Evolutionary conservation across 2,113 vertebrate species (phyloP).

Genomic region (Siphamia tubifer): DNA sequence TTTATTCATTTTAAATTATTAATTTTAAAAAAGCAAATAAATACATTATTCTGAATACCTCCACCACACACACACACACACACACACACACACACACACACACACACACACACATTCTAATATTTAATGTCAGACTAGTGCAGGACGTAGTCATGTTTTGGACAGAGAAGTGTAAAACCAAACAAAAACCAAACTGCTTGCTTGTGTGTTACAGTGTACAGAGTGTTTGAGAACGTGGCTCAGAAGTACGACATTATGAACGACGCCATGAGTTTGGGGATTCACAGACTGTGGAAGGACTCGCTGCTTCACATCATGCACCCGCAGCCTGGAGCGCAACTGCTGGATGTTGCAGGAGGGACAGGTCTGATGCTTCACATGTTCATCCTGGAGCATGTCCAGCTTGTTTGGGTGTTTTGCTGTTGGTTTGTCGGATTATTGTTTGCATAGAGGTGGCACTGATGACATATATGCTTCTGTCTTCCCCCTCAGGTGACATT

Average conservation of each 20-base stretch:
- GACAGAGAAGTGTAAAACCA: too few species aligned
- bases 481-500: constrained; percentile 86
- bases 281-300: constrained; percentile 96
- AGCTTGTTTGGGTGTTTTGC: fast-evolving
- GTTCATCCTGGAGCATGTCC: neutral
- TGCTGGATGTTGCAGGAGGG: constrained; percentile 94
- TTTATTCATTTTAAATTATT: too few species aligned
- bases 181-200: too few species aligned
- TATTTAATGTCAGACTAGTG: too few species aligned
- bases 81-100: too few species aligned
- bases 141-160: too few species aligned
- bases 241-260: constrained; percentile 97
- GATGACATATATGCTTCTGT: neutral
- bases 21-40: too few species aligned
- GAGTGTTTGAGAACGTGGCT: constrained; percentile 94
- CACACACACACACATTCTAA: too few species aligned
- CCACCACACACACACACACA: too few species aligned
- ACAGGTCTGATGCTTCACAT: constrained; percentile 81
- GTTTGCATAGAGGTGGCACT: too few species aligned
- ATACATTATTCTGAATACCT: too few species aligned
- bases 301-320: constrained; percentile 87
- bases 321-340: constrained; percentile 85
- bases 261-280: constrained; percentile 93
- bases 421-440: neutral
- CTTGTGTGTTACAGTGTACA: constrained; percentile 81